phyloP scores from a whole-genome alignment of 2,888 invertebrate genomes.

The Melieria omissa region DNA sequence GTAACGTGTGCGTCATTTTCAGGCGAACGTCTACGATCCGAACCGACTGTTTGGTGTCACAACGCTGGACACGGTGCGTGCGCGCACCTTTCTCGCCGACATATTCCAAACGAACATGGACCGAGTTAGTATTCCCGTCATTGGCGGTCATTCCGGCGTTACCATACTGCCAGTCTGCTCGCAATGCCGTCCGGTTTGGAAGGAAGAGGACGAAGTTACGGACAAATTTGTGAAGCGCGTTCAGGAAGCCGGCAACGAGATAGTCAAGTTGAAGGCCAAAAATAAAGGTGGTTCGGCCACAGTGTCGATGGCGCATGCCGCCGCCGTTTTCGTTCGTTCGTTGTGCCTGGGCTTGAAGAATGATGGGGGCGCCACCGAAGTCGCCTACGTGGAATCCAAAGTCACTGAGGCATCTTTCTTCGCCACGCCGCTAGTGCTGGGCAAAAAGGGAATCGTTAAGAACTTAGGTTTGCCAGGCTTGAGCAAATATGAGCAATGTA shows the following conservation, averaged over 20 bases:
- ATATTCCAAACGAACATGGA: constrained; percentile 85
- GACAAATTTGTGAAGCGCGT: constrained; percentile 86
- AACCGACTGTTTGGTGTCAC: constrained; percentile 93
- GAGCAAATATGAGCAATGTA: constrained; percentile 77
- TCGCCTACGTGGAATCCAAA: constrained; percentile 87
- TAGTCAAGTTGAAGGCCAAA: constrained; percentile 83
- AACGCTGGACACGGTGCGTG: constrained; percentile 93
- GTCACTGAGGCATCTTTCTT: constrained; percentile 87
- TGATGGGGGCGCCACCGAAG: constrained; percentile 97
- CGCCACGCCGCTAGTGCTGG: constrained; percentile 84
- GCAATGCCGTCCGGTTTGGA: constrained; percentile 83
- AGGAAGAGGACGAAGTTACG: constrained; percentile 79
- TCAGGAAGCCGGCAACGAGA: constrained; percentile 96
- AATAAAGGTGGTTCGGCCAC: constrained; percentile 97
- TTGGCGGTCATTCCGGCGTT: constrained; percentile 96
- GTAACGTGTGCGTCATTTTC: neutral
- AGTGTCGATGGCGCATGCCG: constrained; percentile 97
- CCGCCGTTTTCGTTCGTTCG: constrained; percentile 85
- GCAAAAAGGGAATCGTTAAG: constrained; percentile 78
- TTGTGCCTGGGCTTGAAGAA: constrained; percentile 82
- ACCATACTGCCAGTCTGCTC: constrained; percentile 96
- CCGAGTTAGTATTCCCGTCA: constrained; percentile 85
- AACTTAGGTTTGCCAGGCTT: constrained; percentile 89
- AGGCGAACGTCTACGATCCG: constrained; percentile 82
- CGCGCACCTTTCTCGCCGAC: constrained; percentile 90